Evolutionary conservation across 30 jellyfish, hydroid and myxozoan species (phyloP).

Genomic region (Nemopilema nomurai): DNA sequence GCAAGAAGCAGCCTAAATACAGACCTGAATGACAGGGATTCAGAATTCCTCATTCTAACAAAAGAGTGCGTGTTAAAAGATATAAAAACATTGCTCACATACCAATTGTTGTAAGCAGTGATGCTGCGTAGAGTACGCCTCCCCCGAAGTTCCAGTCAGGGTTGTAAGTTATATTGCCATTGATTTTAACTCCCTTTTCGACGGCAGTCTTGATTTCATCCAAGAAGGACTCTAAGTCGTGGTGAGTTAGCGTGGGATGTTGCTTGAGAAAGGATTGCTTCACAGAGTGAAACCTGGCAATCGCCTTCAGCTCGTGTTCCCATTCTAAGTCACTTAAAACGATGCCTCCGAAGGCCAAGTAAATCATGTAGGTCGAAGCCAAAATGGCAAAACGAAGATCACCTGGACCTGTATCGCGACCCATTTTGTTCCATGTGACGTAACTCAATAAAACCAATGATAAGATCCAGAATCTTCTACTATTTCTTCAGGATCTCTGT

Average conservation of each 20-base stretch:
- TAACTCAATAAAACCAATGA: too few relatives aligned
- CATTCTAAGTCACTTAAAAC: constrained; percentile 48
- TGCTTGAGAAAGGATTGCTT: constrained; percentile 29
- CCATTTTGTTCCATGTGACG: not conserved
- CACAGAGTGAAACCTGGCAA: constrained; percentile 7
- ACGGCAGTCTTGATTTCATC: constrained; percentile 47
- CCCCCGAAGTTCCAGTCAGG: constrained; percentile 85
- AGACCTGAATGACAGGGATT: too few relatives aligned
- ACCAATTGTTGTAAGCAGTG: constrained; percentile 79
- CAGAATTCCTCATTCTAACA: too few relatives aligned
- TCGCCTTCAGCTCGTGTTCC: constrained; percentile 45
- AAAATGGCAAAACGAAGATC: constrained; percentile 40
- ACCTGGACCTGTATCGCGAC: constrained; percentile 9
- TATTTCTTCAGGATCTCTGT: too few relatives aligned
- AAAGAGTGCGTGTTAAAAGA: too few relatives aligned
- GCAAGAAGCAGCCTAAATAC: too few relatives aligned
- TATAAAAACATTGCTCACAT: not conserved
- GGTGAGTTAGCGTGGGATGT: constrained; percentile 33
- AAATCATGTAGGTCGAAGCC: constrained; percentile 42
- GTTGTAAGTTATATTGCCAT: constrained; percentile 51
- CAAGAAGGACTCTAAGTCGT: constrained; percentile 47
- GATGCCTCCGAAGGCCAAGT: constrained; percentile 60
- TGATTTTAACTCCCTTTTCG: constrained; percentile 50
- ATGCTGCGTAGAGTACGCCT: constrained; percentile 58
- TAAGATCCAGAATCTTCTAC: too few relatives aligned